phyloP scores from a whole-genome alignment of 1,140 invertebrate genomes.

The Acromyrmex charruanus region DNA sequence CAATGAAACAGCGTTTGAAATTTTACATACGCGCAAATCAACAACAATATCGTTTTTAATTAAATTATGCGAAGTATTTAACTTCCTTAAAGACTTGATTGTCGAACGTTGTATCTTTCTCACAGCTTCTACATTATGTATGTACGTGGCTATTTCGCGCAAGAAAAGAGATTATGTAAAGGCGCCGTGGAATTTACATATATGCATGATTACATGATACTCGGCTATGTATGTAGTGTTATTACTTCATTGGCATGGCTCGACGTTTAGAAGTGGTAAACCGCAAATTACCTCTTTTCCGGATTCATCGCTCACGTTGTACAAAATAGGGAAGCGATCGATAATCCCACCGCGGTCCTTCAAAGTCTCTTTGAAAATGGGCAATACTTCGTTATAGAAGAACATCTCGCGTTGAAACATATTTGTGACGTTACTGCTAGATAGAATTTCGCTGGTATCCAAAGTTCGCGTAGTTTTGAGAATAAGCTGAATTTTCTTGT shows the following conservation, averaged over 20 bases:
- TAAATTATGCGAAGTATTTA: background rate
- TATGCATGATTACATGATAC: background rate
- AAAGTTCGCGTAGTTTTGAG: constrained; percentile 60
- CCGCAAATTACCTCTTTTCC: constrained; percentile 67
- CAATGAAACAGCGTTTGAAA: background rate
- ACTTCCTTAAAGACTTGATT: background rate
- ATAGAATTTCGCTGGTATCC: background rate
- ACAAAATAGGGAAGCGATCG: constrained; percentile 49
- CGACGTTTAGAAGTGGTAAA: background rate
- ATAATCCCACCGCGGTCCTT: constrained; percentile 1
- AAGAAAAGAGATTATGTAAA: constrained; percentile 28
- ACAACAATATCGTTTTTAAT: background rate
- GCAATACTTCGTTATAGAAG: constrained; percentile 64
- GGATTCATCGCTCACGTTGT: constrained; percentile 21
- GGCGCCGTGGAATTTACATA: constrained; percentile 5
- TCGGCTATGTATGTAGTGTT: background rate
- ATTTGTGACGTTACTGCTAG: background rate
- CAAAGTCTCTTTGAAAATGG: constrained; percentile 63
- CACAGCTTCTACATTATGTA: background rate
- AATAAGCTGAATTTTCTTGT: constrained; percentile 56
- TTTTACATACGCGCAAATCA: background rate
- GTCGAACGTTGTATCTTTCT: background rate
- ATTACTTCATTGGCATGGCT: background rate
- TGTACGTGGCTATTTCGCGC: background rate
- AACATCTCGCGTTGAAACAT: constrained; percentile 71